Evolutionary conservation across 2,888 invertebrate genomes (phyloP).

Genomic region (Drosophila bunnanda): DNA sequence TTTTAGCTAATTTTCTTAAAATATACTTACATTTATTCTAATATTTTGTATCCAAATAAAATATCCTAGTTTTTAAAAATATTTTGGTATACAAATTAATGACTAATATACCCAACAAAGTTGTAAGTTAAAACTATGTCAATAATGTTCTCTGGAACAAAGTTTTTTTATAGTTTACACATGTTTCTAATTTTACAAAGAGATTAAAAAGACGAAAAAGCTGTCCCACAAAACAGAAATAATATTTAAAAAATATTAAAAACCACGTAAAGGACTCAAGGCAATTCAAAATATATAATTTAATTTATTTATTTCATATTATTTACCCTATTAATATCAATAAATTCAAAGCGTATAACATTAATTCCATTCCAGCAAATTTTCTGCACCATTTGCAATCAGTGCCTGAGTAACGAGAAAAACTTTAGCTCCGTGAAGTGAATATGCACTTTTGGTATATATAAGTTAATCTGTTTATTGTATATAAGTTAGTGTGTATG

Average conservation of each 20-base stretch:
- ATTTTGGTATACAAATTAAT: neutral
- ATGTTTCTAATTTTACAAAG: conserved; percentile 1
- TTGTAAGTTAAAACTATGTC: neutral
- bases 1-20: no score
- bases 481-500: conserved; percentile 46
- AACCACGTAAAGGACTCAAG: no score
- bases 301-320: no score
- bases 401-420: conserved; percentile 74
- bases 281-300: no score
- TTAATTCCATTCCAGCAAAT: conserved; percentile 61
- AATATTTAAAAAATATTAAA: neutral
- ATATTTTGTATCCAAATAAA: no score
- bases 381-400: conserved; percentile 76
- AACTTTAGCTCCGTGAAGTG: conserved; percentile 66
- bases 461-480: conserved; percentile 21
- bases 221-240: neutral
- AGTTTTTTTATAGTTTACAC: neutral
- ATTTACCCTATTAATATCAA: neutral
- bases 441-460: conserved; percentile 3
- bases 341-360: neutral
- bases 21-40: no score
- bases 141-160: neutral
- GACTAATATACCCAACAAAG: neutral
- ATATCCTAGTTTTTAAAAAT: neutral
- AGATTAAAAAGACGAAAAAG: neutral